These are phyloP conservation scores for Tetropium fuscum DNA, from an alignment of 2,888 invertebrate genomes.

Conservation along the genomic window DNA sequence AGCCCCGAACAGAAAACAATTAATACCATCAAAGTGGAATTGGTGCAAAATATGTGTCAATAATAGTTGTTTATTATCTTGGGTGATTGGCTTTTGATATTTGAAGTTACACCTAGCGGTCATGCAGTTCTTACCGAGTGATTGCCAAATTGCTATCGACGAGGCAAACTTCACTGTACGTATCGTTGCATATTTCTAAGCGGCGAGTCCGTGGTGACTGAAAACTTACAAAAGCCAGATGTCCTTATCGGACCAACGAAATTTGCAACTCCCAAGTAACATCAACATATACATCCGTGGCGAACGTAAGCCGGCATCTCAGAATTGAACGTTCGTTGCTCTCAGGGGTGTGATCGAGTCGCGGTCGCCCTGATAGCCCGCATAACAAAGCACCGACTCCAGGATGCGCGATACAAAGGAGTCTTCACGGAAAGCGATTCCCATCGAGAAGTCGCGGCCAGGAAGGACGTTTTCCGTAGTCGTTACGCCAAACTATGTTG, in stretches of 20 bases:
- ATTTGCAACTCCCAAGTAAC: conserved; percentile 20
- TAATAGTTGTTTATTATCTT: no score
- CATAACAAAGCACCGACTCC: conserved; percentile 10
- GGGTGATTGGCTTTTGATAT: no score
- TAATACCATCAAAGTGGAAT: no score
- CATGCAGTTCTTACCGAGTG: no score
- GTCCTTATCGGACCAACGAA: neutral
- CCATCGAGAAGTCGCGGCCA: neutral
- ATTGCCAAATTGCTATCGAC: no score
- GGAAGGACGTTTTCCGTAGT: conserved; percentile 7
- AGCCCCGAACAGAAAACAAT: no score
- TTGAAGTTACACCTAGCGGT: no score
- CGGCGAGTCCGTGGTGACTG: no score
- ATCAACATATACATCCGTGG: conserved; percentile 18
- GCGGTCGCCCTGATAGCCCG: conserved; percentile 9
- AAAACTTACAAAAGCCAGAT: conserved; percentile 4
- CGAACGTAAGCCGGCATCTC: conserved; percentile 8
- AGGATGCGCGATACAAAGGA: conserved; percentile 4
- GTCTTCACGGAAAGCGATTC: conserved; percentile 6
- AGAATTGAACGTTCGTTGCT: conserved; percentile 12
- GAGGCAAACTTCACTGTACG: no score
- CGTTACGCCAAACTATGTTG: conserved; percentile 6
- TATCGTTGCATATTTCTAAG: no score
- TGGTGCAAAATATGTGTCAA: no score
- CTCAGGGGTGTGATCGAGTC: conserved; percentile 19